Evolutionary conservation across 2,888 invertebrate genomes (phyloP).

Genomic region (Diarsia mendica): DNA sequence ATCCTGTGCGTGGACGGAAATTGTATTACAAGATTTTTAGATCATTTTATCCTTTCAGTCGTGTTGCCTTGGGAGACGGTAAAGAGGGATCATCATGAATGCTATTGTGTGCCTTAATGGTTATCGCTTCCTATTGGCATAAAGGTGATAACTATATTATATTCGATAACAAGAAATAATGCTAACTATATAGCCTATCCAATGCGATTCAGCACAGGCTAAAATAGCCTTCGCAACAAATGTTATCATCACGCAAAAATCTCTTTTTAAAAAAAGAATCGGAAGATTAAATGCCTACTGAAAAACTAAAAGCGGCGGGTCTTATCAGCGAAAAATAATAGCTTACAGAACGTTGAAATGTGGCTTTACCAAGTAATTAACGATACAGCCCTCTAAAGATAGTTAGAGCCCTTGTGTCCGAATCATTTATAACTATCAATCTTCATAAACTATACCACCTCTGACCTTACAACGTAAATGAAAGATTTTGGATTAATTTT

Average conservation of each 20-base stretch:
- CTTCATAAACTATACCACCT: slow-evolving; percentile 12
- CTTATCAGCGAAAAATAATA: slow-evolving; percentile 35
- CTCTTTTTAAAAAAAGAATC: background rate
- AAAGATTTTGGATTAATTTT: slow-evolving; percentile 7
- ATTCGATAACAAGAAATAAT: slow-evolving; percentile 22
- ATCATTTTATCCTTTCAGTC: slow-evolving; percentile 9
- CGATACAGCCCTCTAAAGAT: slow-evolving; percentile 15
- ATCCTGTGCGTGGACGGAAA: slow-evolving; percentile 50
- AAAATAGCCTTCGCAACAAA: background rate
- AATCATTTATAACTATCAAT: slow-evolving; percentile 49
- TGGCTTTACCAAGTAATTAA: slow-evolving; percentile 31
- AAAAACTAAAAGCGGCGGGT: background rate
- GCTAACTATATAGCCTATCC: background rate
- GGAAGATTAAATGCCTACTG: slow-evolving; percentile 1
- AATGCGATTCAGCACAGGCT: background rate
- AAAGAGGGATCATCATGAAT: slow-evolving; percentile 8
- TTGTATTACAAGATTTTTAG: slow-evolving; percentile 40
- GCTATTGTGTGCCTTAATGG: slow-evolving; percentile 38
- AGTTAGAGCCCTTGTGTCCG: slow-evolving; percentile 7
- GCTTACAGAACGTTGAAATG: slow-evolving; percentile 28
- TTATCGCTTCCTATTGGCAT: slow-evolving; percentile 18
- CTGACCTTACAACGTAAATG: slow-evolving; percentile 23
- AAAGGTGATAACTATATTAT: background rate
- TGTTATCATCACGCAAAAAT: slow-evolving; percentile 14
- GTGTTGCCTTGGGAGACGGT: background rate